Evolutionary conservation across 2,797 vertebrate genomes (phyloP), one percentile per base, ranked within the genome.

Genomic region (Oreortyx pictus): DNA sequence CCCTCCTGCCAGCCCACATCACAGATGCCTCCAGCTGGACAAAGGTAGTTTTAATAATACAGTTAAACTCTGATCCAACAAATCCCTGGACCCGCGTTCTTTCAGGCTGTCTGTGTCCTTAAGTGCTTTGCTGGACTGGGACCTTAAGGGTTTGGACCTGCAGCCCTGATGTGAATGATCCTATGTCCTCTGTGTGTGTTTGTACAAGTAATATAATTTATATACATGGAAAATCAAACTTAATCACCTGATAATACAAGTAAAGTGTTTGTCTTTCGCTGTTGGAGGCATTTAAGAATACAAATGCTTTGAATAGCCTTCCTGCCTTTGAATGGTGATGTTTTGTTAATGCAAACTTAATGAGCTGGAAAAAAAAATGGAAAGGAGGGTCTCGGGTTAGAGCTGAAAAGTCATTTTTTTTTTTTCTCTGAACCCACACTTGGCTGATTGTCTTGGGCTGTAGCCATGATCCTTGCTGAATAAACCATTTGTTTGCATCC

Each of bases 371-470:
- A 73, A 91, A 84, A 95, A 94, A 93, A 93, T 88, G 78, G 88
- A 91, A 92, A 93, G 91, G 91, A 93, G 88, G 79, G 70, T 92
- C 92, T 95, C 66, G 71, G 75, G 91, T 93, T 94, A 61, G 91
- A 93, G 94, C 95, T 97, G 91, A 96, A 96, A 96, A 97, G 97
- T 93, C 81, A 85, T 93, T 94, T 95, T 97, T 41, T 95, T 97
- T 41, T 14, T 97, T 95, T 90, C 72, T 79, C 95, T 96, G 96
- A 97, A 71, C 95, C 97, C 97, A 97, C 97, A 96, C 96, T 93
- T 96, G 95, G 90, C 96, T 82, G 96, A 98, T 98, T 98, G 95
- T 97, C 96, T 97, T 98, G 97, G 97, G 95, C 72, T 39, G 25
- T 14, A 94, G 96, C 96, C 97, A 97, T 88, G 86, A 93, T 94